Evolutionary conservation across 2,113 vertebrate species (phyloP), one percentile per base, ranked within the genome.

Genomic region (Marcusenius ussheri): DNA sequence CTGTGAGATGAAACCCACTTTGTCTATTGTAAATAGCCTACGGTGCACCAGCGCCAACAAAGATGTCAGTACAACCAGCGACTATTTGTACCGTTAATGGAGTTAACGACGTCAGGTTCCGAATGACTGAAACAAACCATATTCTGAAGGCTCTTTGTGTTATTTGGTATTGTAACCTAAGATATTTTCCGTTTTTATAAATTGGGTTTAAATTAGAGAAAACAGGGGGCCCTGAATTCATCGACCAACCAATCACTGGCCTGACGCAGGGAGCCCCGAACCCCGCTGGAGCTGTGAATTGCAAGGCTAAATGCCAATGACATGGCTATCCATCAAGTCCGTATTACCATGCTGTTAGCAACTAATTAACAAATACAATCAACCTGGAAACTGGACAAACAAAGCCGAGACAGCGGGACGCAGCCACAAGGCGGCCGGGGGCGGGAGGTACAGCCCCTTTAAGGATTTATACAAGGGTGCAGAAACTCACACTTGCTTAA

Each of bases 291-390:
- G 90, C 91, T 92, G 93, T 91, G 93, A 94, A 94, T 93, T 91
- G 91, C 90, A 91, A 91, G 93, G 92, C 91, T 93, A 91, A 95
- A 94, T 84, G 95, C 93, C 93, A 95, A 94, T 94, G 95, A 96
- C 93, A 92, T 51, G 92, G 94, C 92, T 93, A 96, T 96, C 96
- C 95, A 96, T 96, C 95, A 95, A 94, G 89, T 46, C 92, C 90
- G 35, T 92, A 94, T 96, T 95, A 96, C 93, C 92, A 93, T 86
- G 94, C 95, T 95, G 95, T 97, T 97, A 96, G 95, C 95, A 95
- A 96, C 95, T 96, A 94, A 96, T 97, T 96, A 96, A 95, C 95
- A 94, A 95, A 95, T 62, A 94, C 95, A 96, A 95, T 95, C 94
- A 91, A 92, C 92, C 91, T 90, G 90, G 91, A 93, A 95, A 94